Percentiles rank a stretch among this genome's conserved stretches.
Conservation (phyloP, 2,888 invertebrate species). For the Chymomyza fuscimana region DNA sequence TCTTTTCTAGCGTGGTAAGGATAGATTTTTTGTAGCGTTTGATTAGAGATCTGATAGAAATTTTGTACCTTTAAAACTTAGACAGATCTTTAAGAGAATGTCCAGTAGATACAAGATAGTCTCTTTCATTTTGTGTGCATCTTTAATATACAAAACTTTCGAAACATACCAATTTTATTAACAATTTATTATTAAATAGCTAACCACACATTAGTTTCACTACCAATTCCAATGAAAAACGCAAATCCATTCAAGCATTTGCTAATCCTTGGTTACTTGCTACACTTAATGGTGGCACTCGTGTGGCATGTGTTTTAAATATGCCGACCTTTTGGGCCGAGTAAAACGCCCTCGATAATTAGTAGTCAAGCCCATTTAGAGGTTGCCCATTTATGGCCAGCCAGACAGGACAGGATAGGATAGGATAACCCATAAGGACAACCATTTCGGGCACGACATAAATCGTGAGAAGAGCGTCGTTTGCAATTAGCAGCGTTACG, state of each 20-base stretch:
- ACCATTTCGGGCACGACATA: constrained; percentile 59
- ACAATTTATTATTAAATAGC: background rate
- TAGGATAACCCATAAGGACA: constrained; percentile 25
- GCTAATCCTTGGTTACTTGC: background rate
- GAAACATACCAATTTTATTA: background rate
- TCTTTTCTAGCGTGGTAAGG: background rate
- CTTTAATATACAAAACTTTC: too few relatives aligned
- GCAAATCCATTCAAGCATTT: background rate
- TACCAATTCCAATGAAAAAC: background rate
- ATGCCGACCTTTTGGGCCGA: background rate
- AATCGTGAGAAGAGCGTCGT: constrained; percentile 64
- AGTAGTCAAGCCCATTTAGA: constrained; percentile 60
- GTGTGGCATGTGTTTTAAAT: background rate
- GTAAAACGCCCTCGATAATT: constrained; percentile 58
- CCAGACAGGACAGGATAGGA: background rate
- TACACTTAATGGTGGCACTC: background rate
- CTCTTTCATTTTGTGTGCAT: background rate
- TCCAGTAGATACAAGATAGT: too few relatives aligned
- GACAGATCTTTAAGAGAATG: too few relatives aligned
- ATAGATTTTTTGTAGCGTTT: too few relatives aligned
- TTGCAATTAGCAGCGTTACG: constrained; percentile 67
- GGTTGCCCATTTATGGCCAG: constrained; percentile 39
- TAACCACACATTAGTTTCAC: background rate
- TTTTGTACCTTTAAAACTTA: too few relatives aligned
- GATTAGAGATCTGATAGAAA: too few relatives aligned